Conservation (phyloP, 1,140 invertebrate species). For the Drosophila micromelanica region DNA sequence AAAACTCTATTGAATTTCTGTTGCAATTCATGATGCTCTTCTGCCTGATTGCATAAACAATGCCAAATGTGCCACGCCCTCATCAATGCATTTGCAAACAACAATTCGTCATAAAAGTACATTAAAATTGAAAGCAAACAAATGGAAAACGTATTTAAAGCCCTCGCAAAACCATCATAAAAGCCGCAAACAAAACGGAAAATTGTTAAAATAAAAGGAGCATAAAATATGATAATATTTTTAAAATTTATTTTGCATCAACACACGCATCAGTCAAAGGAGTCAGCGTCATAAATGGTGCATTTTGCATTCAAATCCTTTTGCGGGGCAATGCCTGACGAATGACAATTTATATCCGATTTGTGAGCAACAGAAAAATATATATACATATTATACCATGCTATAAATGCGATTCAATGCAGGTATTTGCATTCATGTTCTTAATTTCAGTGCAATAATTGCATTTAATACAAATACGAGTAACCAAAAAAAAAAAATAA, state of each 20-base stretch:
- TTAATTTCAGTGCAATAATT: constrained; percentile 22
- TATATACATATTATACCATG: neutral
- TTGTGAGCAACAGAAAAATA: constrained; percentile 33
- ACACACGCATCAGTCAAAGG: constrained; percentile 27
- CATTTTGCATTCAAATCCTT: neutral
- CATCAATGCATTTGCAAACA: neutral
- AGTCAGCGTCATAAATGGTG: constrained; percentile 8
- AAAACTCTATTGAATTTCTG: too few species aligned
- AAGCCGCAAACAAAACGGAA: constrained; percentile 6
- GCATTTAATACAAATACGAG: constrained; percentile 23
- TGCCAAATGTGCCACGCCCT: constrained; percentile 11
- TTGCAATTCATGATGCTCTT: constrained; percentile 2
- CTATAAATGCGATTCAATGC: constrained; percentile 22
- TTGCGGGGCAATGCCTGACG: constrained; percentile 54
- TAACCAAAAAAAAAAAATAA: neutral
- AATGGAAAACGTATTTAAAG: constrained; percentile 20
- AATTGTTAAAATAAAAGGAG: constrained; percentile 1
- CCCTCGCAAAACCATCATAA: neutral
- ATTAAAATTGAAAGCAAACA: constrained; percentile 34
- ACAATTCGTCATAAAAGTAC: constrained; percentile 19
- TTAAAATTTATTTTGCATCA: constrained; percentile 31
- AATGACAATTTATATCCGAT: constrained; percentile 75
- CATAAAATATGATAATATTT: constrained; percentile 22
- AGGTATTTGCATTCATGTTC: constrained; percentile 8
- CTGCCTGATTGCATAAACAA: constrained; percentile 18